A percentile compares a stretch with the other conserved stretches of the same genome.
Conservation (phyloP, 2,888 invertebrate genomes). For the Nyleta sp. region DNA sequence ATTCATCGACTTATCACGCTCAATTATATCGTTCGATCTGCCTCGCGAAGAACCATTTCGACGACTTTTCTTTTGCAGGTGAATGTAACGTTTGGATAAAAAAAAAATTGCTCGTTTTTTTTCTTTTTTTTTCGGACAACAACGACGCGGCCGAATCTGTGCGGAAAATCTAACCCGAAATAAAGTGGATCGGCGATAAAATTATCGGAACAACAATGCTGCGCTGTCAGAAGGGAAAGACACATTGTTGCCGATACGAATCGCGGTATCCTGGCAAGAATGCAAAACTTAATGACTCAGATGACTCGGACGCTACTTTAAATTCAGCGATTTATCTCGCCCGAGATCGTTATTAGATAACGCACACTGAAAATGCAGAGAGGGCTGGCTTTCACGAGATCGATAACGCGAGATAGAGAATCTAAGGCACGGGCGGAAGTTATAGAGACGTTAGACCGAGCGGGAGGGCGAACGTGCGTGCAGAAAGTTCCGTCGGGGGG, state of each 20-base stretch:
- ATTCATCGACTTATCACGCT: constrained; percentile 10
- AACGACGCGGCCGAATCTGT: background rate
- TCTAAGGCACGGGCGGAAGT: constrained; percentile 55
- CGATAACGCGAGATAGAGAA: constrained; percentile 55
- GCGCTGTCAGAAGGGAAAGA: constrained; percentile 42
- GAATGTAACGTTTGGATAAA: too few relatives aligned
- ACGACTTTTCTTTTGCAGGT: too few relatives aligned
- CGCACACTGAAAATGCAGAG: constrained; percentile 34
- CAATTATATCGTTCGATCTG: too few relatives aligned
- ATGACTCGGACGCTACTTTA: constrained; percentile 57
- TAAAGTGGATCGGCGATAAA: constrained; percentile 33
- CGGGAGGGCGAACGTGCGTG: constrained; percentile 56
- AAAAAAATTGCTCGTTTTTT: too few relatives aligned
- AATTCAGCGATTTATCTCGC: constrained; percentile 57
- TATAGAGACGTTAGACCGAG: constrained; percentile 59
- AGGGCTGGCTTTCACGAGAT: constrained; percentile 56
- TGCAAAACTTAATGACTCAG: constrained; percentile 62
- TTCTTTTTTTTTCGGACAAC: background rate
- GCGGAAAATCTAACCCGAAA: constrained; percentile 33
- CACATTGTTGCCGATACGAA: constrained; percentile 47
- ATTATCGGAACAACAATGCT: constrained; percentile 45
- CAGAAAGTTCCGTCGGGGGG: constrained; percentile 19
- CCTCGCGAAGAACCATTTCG: background rate
- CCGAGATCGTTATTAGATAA: constrained; percentile 60
- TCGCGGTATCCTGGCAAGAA: constrained; percentile 45